phyloP scores from a whole-genome alignment of 1,140 invertebrate genomes.

The Callitettix versicolor region DNA sequence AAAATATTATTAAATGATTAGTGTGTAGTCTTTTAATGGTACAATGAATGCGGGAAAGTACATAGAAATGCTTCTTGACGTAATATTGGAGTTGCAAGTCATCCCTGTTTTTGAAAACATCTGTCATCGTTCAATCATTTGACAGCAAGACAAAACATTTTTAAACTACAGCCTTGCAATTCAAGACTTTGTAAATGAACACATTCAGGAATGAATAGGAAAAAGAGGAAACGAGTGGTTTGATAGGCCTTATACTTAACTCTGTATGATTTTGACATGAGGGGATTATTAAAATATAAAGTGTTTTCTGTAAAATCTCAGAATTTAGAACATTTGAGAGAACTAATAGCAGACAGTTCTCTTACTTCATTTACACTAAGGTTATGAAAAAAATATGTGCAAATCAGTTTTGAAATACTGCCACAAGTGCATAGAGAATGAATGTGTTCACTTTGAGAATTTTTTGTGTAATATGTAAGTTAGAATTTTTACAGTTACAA shows the following conservation, averaged over 20 bases:
- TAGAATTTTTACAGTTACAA: too few species aligned
- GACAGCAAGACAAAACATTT: slow-evolving; percentile 3
- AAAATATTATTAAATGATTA: too few species aligned
- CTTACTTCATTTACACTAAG: too few species aligned
- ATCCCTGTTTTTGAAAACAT: not conserved
- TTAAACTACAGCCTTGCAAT: not conserved
- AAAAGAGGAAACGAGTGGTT: not conserved
- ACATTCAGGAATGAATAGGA: not conserved
- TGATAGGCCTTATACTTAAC: slow-evolving; percentile 4
- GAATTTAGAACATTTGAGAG: slow-evolving; percentile 1
- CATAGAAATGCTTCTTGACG: not conserved
- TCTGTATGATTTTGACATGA: not conserved
- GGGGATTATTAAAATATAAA: slow-evolving; percentile 1
- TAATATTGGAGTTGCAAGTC: not conserved
- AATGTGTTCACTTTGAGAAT: too few species aligned
- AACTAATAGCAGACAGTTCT: too few species aligned
- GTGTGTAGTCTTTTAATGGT: not conserved
- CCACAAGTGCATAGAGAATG: too few species aligned
- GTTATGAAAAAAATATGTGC: too few species aligned
- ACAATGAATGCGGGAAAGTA: slow-evolving; percentile 6
- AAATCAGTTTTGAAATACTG: too few species aligned
- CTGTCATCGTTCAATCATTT: slow-evolving; percentile 1
- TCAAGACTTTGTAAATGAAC: not conserved
- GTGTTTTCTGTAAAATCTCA: slow-evolving; percentile 2
- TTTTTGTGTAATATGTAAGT: too few species aligned